phyloP scores from a whole-genome alignment of 2,797 vertebrate species.

The Cossypha dichroa region DNA sequence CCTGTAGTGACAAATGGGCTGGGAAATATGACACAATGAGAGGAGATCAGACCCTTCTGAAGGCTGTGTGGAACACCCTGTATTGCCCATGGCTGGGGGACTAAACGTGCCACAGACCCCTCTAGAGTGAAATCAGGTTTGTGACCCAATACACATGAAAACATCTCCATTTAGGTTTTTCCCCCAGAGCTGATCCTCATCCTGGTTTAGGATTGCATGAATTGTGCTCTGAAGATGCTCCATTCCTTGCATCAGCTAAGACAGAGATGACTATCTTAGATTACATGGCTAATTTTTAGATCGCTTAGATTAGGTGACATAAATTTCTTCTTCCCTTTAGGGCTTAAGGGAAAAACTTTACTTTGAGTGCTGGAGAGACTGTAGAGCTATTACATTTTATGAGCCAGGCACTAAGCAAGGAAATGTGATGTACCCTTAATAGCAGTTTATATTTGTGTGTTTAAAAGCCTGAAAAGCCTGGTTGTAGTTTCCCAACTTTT shows the following conservation, averaged over 20 bases:
- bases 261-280: neutral
- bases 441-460: neutral
- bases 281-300: constrained; percentile 21
- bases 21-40: neutral
- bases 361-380: neutral
- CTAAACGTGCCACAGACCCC: neutral
- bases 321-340: constrained; percentile 3
- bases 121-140: neutral
- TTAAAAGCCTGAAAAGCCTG: constrained; percentile 26
- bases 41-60: neutral
- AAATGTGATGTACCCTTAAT: constrained; percentile 17
- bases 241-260: neutral
- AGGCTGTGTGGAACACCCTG: neutral
- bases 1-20: accelerated
- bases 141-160: neutral
- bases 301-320: neutral
- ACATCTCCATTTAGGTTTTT: neutral
- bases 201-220: neutral
- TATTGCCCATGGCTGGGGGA: neutral
- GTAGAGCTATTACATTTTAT: neutral
- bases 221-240: neutral
- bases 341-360: neutral
- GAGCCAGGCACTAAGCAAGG: neutral
- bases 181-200: neutral
- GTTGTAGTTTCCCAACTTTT: neutral